Base-by-base conservation (phyloP, 2,797 vertebrate species). In the Mus spretus region DNA sequence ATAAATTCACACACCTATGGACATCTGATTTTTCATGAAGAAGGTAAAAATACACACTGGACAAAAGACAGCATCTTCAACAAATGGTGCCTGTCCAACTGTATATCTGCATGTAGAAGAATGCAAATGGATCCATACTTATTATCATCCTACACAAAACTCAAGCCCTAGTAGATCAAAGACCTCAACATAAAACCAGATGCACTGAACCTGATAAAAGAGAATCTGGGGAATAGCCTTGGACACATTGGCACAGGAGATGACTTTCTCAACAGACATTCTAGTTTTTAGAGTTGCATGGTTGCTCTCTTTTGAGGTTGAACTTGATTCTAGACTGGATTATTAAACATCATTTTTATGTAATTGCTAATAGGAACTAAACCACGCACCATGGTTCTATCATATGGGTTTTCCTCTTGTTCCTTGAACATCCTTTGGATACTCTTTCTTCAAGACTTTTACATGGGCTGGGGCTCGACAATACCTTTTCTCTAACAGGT, bases 381-480 rank as follows among this genome's bases (percentile, higher is more conserved):
- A n/a, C 3, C 34, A 6, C 34, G 79, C 28, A 74, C 17, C 3
- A 1, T 22, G 19, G n/a, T 53, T 63, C 13, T 2, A 17, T 55
- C 47, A 40, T 37, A 31, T 6, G 44, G 20, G 7, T 2, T 50
- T 82, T 55, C 77, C 20, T 89, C n/a, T 22, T 65, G 50, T 40
- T 57, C 3, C 57, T 31, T 63, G 65, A 89, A 20, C 1, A 6
- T 28, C 34, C 50, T 44, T 40, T 47, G 13, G 11, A 22, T 19
- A 19, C 2, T 79, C 61, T 82, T 63, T 19, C 47, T 28, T 55
- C 26, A 11, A 37, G 53, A 22, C 4, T 10, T 67, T 81, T 44
- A 6, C 3, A 28, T 37, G 3, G 44, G 14, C 0, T 9, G 4
- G 44, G 15, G 4, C 2, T 24, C 6, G 34, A 15, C 1, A 2